These are phyloP conservation scores for Muricea muricata DNA, from an alignment of 92 coral and sea anemone species.

Conservation along the genomic window DNA sequence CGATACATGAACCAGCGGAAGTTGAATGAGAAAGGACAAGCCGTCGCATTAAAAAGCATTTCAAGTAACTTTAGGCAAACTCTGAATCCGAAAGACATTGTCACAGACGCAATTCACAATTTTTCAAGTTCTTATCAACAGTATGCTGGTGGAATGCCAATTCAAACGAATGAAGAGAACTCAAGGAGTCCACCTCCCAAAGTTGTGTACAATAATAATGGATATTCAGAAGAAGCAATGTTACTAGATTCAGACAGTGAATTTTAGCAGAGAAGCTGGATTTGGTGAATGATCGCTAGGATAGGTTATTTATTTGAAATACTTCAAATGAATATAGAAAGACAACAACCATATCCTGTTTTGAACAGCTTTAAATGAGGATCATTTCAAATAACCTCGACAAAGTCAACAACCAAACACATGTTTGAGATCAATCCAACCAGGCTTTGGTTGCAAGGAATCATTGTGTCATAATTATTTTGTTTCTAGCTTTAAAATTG, in stretches of 20 bases:
- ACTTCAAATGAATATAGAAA: conserved; percentile 21
- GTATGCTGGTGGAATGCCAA: conserved; percentile 68
- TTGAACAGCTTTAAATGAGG: too few relatives aligned
- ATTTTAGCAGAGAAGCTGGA: neutral
- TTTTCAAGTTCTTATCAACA: conserved; percentile 95
- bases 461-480: too few relatives aligned
- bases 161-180: conserved; percentile 28
- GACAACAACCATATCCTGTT: too few relatives aligned
- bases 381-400: too few relatives aligned
- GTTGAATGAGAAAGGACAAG: conserved; percentile 89
- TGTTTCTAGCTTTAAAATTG: too few relatives aligned
- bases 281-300: neutral
- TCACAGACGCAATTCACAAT: conserved; percentile 97
- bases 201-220: conserved; percentile 48
- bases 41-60: conserved; percentile 92
- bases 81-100: conserved; percentile 95
- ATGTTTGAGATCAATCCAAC: too few relatives aligned
- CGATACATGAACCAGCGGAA: conserved; percentile 88
- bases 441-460: too few relatives aligned
- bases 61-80: conserved; percentile 93
- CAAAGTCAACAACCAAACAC: too few relatives aligned
- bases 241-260: conserved; percentile 78
- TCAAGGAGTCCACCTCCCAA: neutral
- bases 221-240: conserved; percentile 77
- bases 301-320: neutral